Conservation (phyloP, 2,113 vertebrate species). For the Erythrocercus mccallii region DNA sequence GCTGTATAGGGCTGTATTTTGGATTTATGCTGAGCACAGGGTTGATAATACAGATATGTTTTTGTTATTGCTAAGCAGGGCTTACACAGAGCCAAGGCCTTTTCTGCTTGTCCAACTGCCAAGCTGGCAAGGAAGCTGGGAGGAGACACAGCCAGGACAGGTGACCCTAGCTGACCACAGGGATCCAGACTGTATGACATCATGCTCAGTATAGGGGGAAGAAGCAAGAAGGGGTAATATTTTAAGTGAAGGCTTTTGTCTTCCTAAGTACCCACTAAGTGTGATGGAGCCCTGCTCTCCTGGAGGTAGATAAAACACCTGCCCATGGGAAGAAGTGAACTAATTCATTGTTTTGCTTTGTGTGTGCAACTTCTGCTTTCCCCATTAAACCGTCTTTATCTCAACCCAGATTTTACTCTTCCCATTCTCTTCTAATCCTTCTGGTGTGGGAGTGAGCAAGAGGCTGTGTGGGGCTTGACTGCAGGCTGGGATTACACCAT, state of each 20-base stretch:
- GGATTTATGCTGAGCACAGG: background rate
- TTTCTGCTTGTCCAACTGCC: background rate
- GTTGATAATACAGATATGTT: background rate
- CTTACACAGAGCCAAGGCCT: background rate
- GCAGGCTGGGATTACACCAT: background rate
- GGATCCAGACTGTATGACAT: background rate
- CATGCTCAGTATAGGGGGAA: background rate
- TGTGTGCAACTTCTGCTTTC: background rate
- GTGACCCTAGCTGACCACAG: background rate
- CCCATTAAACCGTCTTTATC: background rate
- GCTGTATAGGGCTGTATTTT: background rate
- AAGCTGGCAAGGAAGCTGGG: background rate
- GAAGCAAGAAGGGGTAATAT: background rate
- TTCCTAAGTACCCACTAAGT: fast-evolving
- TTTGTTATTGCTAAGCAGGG: background rate
- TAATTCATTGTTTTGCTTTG: background rate
- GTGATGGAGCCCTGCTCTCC: background rate
- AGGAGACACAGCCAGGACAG: background rate
- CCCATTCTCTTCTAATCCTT: background rate
- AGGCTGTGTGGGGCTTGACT: background rate
- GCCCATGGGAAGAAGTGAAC: background rate
- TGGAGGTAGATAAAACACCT: background rate
- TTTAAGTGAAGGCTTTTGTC: background rate
- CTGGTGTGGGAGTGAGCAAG: background rate
- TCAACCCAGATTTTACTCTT: background rate